Evolutionary conservation across 53 echinoderm and acorn worm species (phyloP).

Genomic region (Apostichopus leukothele): DNA sequence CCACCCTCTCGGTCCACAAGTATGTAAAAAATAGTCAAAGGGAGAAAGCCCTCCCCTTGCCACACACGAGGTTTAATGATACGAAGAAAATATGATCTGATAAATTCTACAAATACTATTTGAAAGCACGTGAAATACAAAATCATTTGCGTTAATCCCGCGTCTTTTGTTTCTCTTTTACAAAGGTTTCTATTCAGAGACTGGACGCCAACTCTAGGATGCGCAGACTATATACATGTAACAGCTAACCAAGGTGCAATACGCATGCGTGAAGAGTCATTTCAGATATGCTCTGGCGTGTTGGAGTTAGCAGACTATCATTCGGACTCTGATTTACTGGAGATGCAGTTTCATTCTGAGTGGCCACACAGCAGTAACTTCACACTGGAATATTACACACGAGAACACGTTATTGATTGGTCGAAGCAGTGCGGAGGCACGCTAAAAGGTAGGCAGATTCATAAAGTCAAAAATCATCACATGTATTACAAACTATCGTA

Average conservation of each 20-base stretch:
- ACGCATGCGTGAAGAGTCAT: background rate
- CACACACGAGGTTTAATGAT: too few species aligned
- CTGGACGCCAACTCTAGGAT: background rate
- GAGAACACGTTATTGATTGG: conserved; percentile 26
- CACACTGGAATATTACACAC: conserved; percentile 12
- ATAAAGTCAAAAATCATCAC: background rate
- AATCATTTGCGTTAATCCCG: too few species aligned
- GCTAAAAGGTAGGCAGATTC: background rate
- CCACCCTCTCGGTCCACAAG: too few species aligned
- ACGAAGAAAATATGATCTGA: too few species aligned
- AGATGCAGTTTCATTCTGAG: conserved; percentile 12
- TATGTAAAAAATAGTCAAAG: too few species aligned
- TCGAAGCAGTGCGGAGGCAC: background rate
- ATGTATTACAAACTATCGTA: background rate
- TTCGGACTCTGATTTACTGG: conserved; percentile 17
- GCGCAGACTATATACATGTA: background rate
- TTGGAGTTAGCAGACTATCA: conserved; percentile 24
- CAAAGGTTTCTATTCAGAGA: background rate
- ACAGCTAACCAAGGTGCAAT: conserved; percentile 1
- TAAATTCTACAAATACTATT: too few species aligned
- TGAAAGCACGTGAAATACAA: too few species aligned
- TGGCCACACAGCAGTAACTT: conserved; percentile 19
- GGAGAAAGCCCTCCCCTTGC: too few species aligned
- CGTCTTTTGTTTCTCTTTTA: background rate
- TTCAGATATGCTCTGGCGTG: background rate